Conservation (phyloP, 1,140 invertebrate species). For the Diorhabda carinulata region DNA sequence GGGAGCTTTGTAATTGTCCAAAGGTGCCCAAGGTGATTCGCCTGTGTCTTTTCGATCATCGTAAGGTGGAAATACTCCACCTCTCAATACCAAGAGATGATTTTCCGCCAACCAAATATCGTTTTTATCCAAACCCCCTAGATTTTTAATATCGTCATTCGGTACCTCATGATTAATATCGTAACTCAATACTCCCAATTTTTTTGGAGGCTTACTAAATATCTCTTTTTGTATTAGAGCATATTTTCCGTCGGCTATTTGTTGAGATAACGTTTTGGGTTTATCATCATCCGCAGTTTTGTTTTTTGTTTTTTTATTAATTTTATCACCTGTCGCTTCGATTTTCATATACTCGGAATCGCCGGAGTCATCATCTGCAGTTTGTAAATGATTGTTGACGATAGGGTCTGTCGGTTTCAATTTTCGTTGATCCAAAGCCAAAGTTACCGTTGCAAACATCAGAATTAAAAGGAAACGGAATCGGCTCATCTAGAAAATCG, state of each 20-base stretch:
- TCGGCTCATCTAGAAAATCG: conserved; percentile 25
- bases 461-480: conserved; percentile 3
- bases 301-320: conserved; percentile 50
- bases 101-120: conserved; percentile 89
- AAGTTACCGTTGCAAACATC: conserved; percentile 6
- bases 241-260: conserved; percentile 85
- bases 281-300: conserved; percentile 60
- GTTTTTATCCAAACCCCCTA: conserved; percentile 75
- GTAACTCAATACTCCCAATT: conserved; percentile 79
- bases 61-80: conserved; percentile 62
- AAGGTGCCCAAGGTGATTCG: conserved; percentile 64
- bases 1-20: conserved; percentile 78
- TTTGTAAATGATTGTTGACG: conserved; percentile 59
- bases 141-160: conserved; percentile 70
- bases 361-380: conserved; percentile 36
- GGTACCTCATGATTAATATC: conserved; percentile 70
- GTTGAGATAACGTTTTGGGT: conserved; percentile 77
- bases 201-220: conserved; percentile 60
- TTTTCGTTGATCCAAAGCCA: conserved; percentile 23
- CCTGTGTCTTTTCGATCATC: conserved; percentile 38
- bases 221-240: conserved; percentile 83
- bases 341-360: conserved; percentile 46
- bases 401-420: conserved; percentile 52
- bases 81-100: conserved; percentile 77
- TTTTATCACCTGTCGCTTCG: conserved; percentile 54